Evolutionary conservation across 2,888 invertebrate species (phyloP).

Genomic region (Augochlorella aurata): DNA sequence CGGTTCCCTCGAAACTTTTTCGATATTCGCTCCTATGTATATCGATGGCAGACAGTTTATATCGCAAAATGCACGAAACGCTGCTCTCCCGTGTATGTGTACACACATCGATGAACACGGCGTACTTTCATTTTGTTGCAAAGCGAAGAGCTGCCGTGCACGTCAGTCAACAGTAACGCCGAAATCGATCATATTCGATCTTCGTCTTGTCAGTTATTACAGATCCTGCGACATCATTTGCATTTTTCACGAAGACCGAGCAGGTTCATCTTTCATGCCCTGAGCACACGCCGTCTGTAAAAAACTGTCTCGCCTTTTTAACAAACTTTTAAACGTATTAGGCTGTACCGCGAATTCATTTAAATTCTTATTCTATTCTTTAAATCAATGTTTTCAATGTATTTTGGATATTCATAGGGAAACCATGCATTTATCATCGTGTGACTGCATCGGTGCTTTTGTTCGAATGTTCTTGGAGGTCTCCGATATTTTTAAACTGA

Average conservation of each 20-base stretch:
- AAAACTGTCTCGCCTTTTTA: neutral
- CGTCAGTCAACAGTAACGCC: slow-evolving; percentile 42
- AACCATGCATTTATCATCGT: neutral
- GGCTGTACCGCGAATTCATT: neutral
- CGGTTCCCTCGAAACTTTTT: neutral
- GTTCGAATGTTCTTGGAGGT: neutral
- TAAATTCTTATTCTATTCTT: neutral
- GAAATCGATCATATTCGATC: slow-evolving; percentile 61
- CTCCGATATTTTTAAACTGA: neutral
- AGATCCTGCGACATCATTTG: slow-evolving; percentile 42
- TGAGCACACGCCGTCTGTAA: neutral
- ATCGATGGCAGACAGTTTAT: slow-evolving; percentile 10
- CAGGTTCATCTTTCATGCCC: slow-evolving; percentile 33
- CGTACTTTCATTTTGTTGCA: slow-evolving; percentile 34
- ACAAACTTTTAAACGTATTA: slow-evolving; percentile 6
- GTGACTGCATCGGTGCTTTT: neutral
- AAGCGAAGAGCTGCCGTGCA: slow-evolving; percentile 21
- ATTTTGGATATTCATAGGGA: neutral
- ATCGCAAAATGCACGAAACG: slow-evolving; percentile 11
- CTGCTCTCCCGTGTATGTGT: neutral
- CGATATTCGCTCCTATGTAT: neutral
- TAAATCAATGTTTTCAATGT: neutral
- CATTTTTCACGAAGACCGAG: slow-evolving; percentile 30
- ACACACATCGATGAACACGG: slow-evolving; percentile 24
- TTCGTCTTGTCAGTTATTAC: slow-evolving; percentile 47